Evolutionary conservation across 2,888 invertebrate genomes (phyloP).

Genomic region (Phragmatobia fuliginosa): DNA sequence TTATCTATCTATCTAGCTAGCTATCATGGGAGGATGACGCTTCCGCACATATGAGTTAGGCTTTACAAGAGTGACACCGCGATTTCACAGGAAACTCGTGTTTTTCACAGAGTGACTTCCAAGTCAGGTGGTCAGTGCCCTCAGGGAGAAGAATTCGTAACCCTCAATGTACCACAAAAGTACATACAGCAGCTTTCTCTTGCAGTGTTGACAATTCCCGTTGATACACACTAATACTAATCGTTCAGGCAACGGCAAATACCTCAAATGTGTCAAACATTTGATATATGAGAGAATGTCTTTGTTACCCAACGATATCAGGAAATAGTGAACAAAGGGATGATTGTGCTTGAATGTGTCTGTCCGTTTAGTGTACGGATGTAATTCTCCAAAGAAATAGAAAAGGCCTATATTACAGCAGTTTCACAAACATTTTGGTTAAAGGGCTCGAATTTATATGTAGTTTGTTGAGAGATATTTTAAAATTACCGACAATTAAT

Average conservation of each 20-base stretch:
- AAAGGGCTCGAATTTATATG: background rate
- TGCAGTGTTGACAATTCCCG: background rate
- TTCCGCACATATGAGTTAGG: background rate
- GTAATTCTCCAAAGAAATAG: background rate
- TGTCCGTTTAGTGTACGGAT: background rate
- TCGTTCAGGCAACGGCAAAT: background rate
- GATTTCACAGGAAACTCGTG: too few species aligned
- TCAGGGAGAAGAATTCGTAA: too few species aligned
- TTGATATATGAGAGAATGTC: too few species aligned
- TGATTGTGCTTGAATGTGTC: background rate
- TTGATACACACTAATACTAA: background rate
- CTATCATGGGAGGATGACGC: background rate
- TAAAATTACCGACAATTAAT: background rate
- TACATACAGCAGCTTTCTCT: background rate
- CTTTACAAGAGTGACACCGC: too few species aligned
- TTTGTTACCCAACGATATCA: background rate
- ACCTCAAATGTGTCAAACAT: background rate
- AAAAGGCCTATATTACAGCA: background rate
- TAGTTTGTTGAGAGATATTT: background rate
- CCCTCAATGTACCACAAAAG: too few species aligned
- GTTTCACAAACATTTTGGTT: background rate
- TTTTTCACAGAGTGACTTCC: background rate
- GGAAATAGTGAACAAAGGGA: background rate
- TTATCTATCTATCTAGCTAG: background rate
- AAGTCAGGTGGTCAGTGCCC: too few species aligned